Percentiles rank a stretch among this genome's conserved stretches.
These are phyloP conservation scores for Vespertilio murinus DNA, from an alignment of 2,797 vertebrate genomes.

Conservation along the genomic window DNA sequence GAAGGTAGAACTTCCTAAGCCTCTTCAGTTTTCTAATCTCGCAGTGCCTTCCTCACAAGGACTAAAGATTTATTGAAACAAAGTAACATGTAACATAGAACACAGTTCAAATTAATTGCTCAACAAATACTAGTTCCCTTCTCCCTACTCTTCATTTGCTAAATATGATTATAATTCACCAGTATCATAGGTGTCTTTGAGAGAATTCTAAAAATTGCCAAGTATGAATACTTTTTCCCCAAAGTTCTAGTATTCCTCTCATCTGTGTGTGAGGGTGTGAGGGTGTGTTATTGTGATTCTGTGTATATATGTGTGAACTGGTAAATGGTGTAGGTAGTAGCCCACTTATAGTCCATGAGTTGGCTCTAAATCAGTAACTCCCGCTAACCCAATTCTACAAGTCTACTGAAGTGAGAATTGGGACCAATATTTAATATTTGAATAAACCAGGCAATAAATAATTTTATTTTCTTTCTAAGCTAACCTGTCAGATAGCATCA, in stretches of 20 bases:
- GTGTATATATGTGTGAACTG: not conserved
- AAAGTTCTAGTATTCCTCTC: not conserved
- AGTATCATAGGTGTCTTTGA: not conserved
- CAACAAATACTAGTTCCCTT: conserved; percentile 11
- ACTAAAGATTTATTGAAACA: conserved; percentile 37
- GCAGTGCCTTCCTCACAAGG: not conserved
- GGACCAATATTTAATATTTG: conserved; percentile 35
- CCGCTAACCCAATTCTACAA: conserved; percentile 28
- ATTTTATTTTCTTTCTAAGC: conserved; percentile 51
- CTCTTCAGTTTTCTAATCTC: not conserved
- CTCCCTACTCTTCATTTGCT: not conserved
- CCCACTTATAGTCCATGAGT: not conserved
- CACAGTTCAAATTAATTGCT: not conserved
- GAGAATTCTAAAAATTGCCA: not conserved
- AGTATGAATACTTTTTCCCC: not conserved
- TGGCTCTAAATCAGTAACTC: not conserved
- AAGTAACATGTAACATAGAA: not conserved
- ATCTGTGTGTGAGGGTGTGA: not conserved
- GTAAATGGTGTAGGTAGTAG: not conserved
- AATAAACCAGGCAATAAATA: conserved; percentile 44
- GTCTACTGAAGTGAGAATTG: not conserved
- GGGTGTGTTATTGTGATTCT: not conserved
- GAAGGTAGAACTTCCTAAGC: not conserved
- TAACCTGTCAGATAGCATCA: conserved; percentile 55
- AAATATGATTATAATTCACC: conserved; percentile 21